phyloP scores from a whole-genome alignment of 2,113 vertebrate species.

The Pangasianodon gigas region DNA sequence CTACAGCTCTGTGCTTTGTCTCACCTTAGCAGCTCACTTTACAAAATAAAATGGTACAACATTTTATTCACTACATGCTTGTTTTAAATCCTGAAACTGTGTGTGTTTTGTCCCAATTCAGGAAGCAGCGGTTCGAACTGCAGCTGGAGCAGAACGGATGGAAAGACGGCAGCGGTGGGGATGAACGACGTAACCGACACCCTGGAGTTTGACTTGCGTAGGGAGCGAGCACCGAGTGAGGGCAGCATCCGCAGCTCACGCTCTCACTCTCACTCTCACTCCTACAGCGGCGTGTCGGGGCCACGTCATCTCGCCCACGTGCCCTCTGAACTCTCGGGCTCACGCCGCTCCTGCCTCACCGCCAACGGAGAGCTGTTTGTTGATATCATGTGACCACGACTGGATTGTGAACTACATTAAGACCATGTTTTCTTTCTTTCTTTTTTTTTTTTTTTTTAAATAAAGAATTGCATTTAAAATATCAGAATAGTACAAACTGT shows the following conservation, averaged over 20 bases:
- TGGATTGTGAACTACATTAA: not conserved
- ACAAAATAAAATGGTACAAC: too few species aligned
- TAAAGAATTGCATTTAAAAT: not conserved
- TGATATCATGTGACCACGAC: slow-evolving; percentile 91
- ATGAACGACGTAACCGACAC: slow-evolving; percentile 83
- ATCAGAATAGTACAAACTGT: slow-evolving; percentile 47
- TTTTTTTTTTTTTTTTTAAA: not conserved
- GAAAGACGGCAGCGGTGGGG: slow-evolving; percentile 67
- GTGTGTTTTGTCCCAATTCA: slow-evolving; percentile 29
- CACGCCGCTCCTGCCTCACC: slow-evolving; percentile 96
- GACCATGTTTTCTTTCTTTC: not conserved
- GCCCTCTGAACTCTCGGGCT: slow-evolving; percentile 93
- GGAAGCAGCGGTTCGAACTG: slow-evolving; percentile 96
- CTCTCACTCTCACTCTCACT: slow-evolving; percentile 81
- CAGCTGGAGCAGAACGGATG: slow-evolving; percentile 83
- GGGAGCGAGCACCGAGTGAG: slow-evolving; percentile 80
- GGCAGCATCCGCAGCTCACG: slow-evolving; percentile 87
- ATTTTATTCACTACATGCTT: not conserved
- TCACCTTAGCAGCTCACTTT: too few species aligned
- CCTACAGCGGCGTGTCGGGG: slow-evolving; percentile 79
- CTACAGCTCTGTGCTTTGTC: too few species aligned
- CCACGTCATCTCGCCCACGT: slow-evolving; percentile 86
- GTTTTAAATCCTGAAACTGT: not conserved
- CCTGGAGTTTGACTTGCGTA: slow-evolving; percentile 85
- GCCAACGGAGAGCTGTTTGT: slow-evolving; percentile 99